A percentile compares a stretch with the other conserved stretches of the same genome.
Evolutionary conservation across 2,113 vertebrate genomes (phyloP).

Genomic region (Callipepla californica): DNA sequence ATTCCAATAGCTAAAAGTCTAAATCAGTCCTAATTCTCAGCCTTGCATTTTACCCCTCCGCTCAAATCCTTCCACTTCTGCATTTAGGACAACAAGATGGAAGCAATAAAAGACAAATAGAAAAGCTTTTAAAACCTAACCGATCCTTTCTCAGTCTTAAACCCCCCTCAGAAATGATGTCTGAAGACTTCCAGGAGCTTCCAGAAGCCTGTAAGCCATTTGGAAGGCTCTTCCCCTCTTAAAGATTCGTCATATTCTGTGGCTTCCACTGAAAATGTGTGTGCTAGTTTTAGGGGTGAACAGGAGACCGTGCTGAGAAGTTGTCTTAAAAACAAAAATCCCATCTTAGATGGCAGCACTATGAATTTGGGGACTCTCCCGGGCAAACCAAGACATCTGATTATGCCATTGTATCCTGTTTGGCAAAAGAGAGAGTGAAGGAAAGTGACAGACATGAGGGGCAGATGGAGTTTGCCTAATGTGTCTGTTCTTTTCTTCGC

Average conservation of each 20-base stretch:
- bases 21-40: not conserved
- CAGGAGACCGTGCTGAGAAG: conserved; percentile 15
- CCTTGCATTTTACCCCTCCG: not conserved
- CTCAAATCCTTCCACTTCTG: not conserved
- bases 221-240: conserved; percentile 10
- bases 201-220: conserved; percentile 10
- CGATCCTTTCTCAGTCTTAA: not conserved
- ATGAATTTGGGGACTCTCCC: conserved; percentile 67
- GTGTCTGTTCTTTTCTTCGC: conserved; percentile 80
- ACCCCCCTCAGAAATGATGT: not conserved
- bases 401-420: conserved; percentile 78
- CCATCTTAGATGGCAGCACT: conserved; percentile 10
- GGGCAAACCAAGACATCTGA: conserved; percentile 78
- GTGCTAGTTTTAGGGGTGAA: not conserved
- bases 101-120: not conserved
- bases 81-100: not conserved
- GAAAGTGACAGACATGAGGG: conserved; percentile 81
- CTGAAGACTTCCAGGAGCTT: conserved; percentile 20
- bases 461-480: conserved; percentile 84
- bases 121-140: not conserved
- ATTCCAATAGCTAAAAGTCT: not conserved
- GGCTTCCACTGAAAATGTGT: conserved; percentile 24
- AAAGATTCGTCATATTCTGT: not conserved
- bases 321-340: conserved; percentile 43
- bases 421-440: conserved; percentile 70